A percentile compares a stretch with the other conserved stretches of the same genome.
Evolutionary conservation across 2,113 vertebrate genomes (phyloP).

Genomic region (Scophthalmus maximus): DNA sequence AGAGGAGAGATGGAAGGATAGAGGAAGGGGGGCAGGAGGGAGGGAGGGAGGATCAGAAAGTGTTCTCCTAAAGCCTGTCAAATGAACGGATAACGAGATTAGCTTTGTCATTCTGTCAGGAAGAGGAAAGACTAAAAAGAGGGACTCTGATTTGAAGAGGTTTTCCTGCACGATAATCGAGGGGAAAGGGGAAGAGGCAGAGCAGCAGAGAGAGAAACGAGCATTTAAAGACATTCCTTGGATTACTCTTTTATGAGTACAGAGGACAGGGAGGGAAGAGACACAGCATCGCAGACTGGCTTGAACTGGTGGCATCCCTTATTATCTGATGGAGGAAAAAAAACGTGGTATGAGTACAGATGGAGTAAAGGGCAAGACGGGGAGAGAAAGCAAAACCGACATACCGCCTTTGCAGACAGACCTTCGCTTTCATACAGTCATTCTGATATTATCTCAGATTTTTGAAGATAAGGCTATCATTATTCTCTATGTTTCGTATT

Average conservation of each 20-base stretch:
- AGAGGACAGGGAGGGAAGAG: constrained; percentile 24
- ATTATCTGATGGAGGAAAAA: constrained; percentile 42
- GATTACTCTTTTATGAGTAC: constrained; percentile 33
- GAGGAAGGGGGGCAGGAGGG: constrained; percentile 2
- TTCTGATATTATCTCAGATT: background rate
- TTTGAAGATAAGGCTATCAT: background rate
- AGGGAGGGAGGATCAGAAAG: constrained; percentile 23
- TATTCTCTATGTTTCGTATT: background rate
- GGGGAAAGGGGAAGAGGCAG: constrained; percentile 37
- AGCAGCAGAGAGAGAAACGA: constrained; percentile 32
- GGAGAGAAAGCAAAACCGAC: background rate
- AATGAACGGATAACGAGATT: constrained; percentile 66
- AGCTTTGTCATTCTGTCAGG: constrained; percentile 64
- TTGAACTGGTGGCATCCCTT: constrained; percentile 37
- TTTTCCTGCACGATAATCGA: constrained; percentile 56
- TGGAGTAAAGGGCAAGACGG: constrained; percentile 29
- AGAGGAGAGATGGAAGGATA: constrained; percentile 38
- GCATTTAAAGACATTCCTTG: constrained; percentile 50
- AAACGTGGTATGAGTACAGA: constrained; percentile 15
- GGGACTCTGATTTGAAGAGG: constrained; percentile 64
- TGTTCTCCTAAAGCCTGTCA: constrained; percentile 60
- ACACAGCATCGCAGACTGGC: constrained; percentile 17
- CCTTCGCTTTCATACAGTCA: constrained; percentile 19
- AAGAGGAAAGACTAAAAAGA: constrained; percentile 52
- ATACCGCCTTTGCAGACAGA: constrained; percentile 9